A percentile compares a stretch with the other conserved stretches of the same genome.
Conservation (phyloP, 2,888 invertebrate species). For the Eucriotettix oculatus region DNA sequence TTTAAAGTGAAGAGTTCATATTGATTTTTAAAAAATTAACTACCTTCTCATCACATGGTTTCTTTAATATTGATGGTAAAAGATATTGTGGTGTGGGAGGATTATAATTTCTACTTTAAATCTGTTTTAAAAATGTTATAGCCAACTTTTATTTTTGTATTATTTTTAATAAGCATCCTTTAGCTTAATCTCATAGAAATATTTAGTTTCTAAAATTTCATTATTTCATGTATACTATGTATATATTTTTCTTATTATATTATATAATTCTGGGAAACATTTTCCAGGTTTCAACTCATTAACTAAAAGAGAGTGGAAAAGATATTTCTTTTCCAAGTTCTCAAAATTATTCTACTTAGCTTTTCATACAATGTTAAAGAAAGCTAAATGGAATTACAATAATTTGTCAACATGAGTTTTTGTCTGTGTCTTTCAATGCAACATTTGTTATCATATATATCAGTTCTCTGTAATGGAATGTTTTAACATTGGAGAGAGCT, state of each 20-base stretch:
- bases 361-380: constrained; percentile 2
- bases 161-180: too few relatives aligned
- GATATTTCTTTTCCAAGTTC: not conserved
- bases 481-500: too few relatives aligned
- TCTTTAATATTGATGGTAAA: too few relatives aligned
- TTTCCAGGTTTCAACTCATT: constrained; percentile 1
- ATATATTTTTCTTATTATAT: not conserved
- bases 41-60: too few relatives aligned
- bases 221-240: not conserved
- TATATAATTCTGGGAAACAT: constrained; percentile 8
- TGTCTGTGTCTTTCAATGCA: constrained; percentile 7
- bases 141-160: too few relatives aligned
- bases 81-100: not conserved
- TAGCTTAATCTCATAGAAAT: not conserved
- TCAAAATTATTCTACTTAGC: constrained; percentile 3
- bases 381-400: constrained; percentile 6
- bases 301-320: not conserved
- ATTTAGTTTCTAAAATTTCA: not conserved
- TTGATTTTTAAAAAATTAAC: too few relatives aligned
- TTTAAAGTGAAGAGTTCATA: too few relatives aligned
- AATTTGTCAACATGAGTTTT: constrained; percentile 4
- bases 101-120: too few relatives aligned
- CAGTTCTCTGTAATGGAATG: too few relatives aligned
- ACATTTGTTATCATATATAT: not conserved
- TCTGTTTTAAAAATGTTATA: too few relatives aligned